Evolutionary conservation across 2,113 vertebrate genomes (phyloP), one percentile per base, ranked within the genome.

Genomic region (Atrichornis clamosus): DNA sequence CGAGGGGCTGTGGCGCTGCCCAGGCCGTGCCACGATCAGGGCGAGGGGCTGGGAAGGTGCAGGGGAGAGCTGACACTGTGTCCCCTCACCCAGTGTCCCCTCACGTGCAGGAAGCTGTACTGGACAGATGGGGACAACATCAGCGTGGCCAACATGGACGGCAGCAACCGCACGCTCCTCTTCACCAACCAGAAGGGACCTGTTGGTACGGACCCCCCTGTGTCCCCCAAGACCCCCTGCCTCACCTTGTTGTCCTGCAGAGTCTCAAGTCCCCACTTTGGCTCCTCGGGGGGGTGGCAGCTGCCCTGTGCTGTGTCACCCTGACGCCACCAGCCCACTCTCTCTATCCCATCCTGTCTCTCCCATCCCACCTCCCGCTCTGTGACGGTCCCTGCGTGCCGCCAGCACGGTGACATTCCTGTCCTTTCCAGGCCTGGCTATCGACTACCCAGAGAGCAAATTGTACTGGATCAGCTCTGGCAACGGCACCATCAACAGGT

Each of bases 391-490:
- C 46, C 56, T 7, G 3, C 0, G 0, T 37, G 60, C 39, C 17
- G 4, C 39, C 35, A 8, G 8, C 2, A 1, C 2, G 2, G 35
- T 27, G 74, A 82, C 2, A 1, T 46, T 46, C 55, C 65, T 10
- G 20, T 44, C 18, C 53, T 70, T 87, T 58, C 39, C 91, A 99
- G 99, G 99, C 27, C 97, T 99, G 88, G 99, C 99, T 16, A 99
- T 99, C 11, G 99, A 99, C 96, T 99, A 98, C 96, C 97, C 98
- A 0, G 98, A 98, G 52, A 98, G 98, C 96, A 99, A 98, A 58
- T 97, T 99, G 20, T 99, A 99, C 97, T 99, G 99, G 99, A 98
- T 99, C 98, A 99, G 99, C 97, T 99, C 99, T 19, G 98, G 98
- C 65, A 99, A 99, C 3, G 96, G 98, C 96, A 99, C 99, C 82